phyloP scores from a whole-genome alignment of 23 tunicate species.

The Ascidia mentula region DNA sequence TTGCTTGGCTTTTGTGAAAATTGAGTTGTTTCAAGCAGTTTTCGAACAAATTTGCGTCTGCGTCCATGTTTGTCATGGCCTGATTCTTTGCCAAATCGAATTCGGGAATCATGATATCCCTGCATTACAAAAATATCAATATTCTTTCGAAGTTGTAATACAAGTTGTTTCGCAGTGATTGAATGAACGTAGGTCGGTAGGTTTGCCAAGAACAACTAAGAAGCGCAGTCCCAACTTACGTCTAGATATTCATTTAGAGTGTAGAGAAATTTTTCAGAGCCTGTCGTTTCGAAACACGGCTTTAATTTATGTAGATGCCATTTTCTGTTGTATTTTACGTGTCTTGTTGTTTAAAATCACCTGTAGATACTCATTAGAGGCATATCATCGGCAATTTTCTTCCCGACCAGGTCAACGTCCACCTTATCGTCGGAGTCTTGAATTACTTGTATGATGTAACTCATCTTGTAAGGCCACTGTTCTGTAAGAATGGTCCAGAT shows the following conservation, averaged over 20 bases:
- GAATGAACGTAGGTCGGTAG: no score
- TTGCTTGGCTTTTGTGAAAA: constrained; percentile 15
- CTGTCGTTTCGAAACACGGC: no score
- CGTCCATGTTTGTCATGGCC: constrained; percentile 20
- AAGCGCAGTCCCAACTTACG: no score
- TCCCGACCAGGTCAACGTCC: constrained; percentile 17
- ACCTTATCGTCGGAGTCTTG: constrained; percentile 63
- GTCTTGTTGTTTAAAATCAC: no score
- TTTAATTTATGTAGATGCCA: no score
- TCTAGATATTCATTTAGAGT: no score
- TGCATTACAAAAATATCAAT: no score
- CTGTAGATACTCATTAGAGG: constrained; percentile 54
- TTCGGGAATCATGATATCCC: background rate
- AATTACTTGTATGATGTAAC: constrained; percentile 61
- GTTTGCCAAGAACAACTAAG: no score
- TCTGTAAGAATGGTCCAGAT: constrained; percentile 67
- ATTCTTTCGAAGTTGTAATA: no score
- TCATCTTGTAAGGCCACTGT: constrained; percentile 79
- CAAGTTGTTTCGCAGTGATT: constrained; percentile 14
- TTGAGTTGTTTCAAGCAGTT: constrained; percentile 15
- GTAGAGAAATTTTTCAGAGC: no score
- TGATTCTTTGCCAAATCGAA: background rate
- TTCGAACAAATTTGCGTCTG: constrained; percentile 52
- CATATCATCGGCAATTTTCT: constrained; percentile 34
- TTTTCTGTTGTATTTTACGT: no score